These are phyloP conservation scores for Euclidia mi DNA, from an alignment of 2,888 invertebrate species.

Conservation along the genomic window DNA sequence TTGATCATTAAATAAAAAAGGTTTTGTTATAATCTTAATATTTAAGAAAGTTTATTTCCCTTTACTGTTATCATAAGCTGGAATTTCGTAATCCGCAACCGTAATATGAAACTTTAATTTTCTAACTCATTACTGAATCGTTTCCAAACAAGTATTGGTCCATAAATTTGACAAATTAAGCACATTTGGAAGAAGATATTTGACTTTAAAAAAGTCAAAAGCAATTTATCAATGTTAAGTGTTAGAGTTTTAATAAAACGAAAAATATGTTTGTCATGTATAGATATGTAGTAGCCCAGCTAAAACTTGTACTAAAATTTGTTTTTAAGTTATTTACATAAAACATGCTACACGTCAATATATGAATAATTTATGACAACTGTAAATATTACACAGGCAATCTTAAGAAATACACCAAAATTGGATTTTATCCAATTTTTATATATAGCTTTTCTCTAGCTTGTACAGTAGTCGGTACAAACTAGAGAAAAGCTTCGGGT, in stretches of 20 bases:
- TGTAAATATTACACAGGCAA: too few species aligned
- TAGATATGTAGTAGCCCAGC: neutral
- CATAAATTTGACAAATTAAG: conserved; percentile 68
- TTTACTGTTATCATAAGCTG: neutral
- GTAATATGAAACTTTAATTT: conserved; percentile 25
- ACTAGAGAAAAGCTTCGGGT: too few species aligned
- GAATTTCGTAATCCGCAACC: conserved; percentile 15
- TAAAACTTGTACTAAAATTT: neutral
- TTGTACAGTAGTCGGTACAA: too few species aligned
- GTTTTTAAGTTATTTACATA: conserved; percentile 1
- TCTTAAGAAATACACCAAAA: too few species aligned
- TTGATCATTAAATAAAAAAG: too few species aligned
- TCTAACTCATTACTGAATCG: conserved; percentile 62
- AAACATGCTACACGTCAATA: neutral
- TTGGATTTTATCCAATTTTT: too few species aligned
- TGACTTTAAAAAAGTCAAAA: conserved; percentile 48
- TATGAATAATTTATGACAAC: neutral
- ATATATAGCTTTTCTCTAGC: too few species aligned
- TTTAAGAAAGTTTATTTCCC: too few species aligned
- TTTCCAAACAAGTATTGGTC: conserved; percentile 55
- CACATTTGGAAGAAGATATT: conserved; percentile 56
- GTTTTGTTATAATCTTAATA: too few species aligned
- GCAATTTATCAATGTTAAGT: conserved; percentile 63
- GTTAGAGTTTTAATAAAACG: conserved; percentile 26
- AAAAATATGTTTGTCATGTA: neutral